These are phyloP conservation scores for Thera obeliscata DNA, from an alignment of 2,888 invertebrate genomes.

Conservation along the genomic window DNA sequence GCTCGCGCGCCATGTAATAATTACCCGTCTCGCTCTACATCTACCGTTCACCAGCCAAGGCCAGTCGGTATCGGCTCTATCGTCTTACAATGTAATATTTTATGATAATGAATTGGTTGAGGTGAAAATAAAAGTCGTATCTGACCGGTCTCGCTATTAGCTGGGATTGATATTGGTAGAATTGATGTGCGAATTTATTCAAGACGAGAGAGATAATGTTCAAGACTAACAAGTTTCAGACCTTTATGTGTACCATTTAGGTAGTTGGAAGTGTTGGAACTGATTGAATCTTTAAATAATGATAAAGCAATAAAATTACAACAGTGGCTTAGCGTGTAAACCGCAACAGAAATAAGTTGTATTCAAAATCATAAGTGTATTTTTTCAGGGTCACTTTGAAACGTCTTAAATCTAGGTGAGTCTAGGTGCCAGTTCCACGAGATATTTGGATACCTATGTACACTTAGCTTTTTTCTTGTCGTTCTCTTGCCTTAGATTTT, in stretches of 20 bases:
- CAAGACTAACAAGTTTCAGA: background rate
- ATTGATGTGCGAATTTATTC: constrained; percentile 4
- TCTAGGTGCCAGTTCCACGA: no score
- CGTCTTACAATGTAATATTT: constrained; percentile 36
- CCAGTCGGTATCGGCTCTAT: constrained; percentile 34
- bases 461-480: no score
- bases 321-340: no score
- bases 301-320: no score
- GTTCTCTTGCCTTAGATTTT: no score
- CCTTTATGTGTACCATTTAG: background rate
- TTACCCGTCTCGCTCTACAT: constrained; percentile 18
- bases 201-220: constrained; percentile 2
- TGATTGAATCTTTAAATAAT: no score
- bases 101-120: constrained; percentile 37
- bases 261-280: background rate
- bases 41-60: constrained; percentile 42
- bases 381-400: no score
- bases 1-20: constrained; percentile 37
- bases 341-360: no score
- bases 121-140: constrained; percentile 36
- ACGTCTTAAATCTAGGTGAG: no score
- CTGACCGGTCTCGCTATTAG: constrained; percentile 17
- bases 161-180: constrained; percentile 20
- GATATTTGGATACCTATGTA: no score
- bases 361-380: no score